These are phyloP conservation scores for Butorides virescens DNA, from an alignment of 2,113 vertebrate species.

Conservation along the genomic window DNA sequence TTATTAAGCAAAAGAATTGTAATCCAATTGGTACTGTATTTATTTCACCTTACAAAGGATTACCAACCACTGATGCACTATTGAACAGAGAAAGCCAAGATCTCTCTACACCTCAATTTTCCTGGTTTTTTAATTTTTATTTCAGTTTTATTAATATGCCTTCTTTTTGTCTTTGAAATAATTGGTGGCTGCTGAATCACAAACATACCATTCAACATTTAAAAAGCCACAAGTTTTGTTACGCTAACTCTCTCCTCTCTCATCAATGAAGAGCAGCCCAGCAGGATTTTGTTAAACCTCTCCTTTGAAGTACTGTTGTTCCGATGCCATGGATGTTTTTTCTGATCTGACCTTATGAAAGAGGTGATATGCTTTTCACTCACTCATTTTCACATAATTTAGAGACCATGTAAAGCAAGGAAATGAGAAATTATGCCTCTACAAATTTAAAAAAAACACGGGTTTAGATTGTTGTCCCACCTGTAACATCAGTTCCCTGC, in stretches of 20 bases:
- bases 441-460: accelerated
- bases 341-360: neutral
- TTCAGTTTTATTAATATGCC: neutral
- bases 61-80: neutral
- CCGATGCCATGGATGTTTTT: neutral
- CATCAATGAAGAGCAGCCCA: neutral
- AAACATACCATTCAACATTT: neutral
- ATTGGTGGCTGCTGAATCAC: neutral
- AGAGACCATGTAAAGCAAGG: neutral
- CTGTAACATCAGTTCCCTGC: neutral
- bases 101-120: neutral
- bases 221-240: neutral
- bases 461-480: neutral
- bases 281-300: neutral
- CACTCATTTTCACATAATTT: neutral
- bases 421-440: neutral
- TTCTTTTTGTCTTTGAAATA: neutral
- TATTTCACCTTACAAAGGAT: neutral
- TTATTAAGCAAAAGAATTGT: neutral
- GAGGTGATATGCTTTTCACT: accelerated
- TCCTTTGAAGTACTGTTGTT: neutral
- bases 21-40: neutral
- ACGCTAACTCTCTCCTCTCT: neutral
- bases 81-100: neutral
- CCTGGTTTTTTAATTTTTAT: neutral